Evolutionary conservation across 2,113 vertebrate species (phyloP), one percentile per base, ranked within the genome.

Genomic region (Erythrocebus patas): DNA sequence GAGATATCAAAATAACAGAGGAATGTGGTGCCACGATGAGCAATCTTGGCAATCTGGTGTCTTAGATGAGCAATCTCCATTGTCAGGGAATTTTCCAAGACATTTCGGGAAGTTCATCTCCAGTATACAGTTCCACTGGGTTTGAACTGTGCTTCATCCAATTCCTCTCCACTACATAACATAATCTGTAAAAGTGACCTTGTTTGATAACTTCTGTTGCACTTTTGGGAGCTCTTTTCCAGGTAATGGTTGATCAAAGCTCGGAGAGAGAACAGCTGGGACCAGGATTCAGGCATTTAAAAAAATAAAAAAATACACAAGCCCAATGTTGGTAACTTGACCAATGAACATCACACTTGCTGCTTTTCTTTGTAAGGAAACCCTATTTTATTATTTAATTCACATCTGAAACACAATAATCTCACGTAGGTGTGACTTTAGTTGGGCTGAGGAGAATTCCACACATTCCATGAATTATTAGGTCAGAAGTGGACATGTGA

Each of bases 381-480:
- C 4, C 6, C 2, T 1, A n/a, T 1, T 45, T 52, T 57, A 18
- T 45, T 50, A 9, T 72, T 81, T 50, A 75, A 50, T n/a, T 72
- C 2, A n/a, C 8, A 17, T 12, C 16, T 8, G 8, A 61, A 48
- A 52, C 12, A 48, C 2, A 20, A 27, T 14, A 13, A n/a, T 40
- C 13, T 81, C 40, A 45, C 25, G 30, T 16, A n/a, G 20, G 9
- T 80, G 35, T 48, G 59, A 2, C 27, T 68, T 5, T 40, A 25
- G 20, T 4, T n/a, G 5, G 11, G 0, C 20, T 50, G 13, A 81
- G 1, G 32, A 20, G 6, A 55, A 9, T 38, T 23, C 2, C 2
- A 16, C 27, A 40, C 10, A 16, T 48, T 76, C 70, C 59, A 23
- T 23, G 32, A 50, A 12, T 38, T 50, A 8, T 76, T 59, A 43